Base-by-base conservation (phyloP, 2,888 invertebrate genomes). In the Syritta pipiens region DNA sequence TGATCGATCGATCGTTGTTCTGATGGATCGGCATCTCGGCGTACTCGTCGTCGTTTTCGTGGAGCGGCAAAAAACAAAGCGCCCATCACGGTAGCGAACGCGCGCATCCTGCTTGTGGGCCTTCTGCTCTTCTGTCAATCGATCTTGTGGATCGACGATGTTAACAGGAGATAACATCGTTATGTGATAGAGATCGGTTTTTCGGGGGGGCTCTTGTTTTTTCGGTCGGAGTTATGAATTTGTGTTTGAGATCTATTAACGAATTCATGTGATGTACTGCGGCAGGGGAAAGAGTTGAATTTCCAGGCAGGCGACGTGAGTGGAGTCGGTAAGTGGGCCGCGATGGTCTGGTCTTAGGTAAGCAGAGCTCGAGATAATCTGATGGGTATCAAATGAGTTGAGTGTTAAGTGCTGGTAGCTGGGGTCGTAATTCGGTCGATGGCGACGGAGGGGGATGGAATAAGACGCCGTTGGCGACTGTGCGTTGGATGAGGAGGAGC, bases 81-180 rank as follows among this genome's bases (percentile, higher is more conserved):
- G 24, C 35, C 24, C 63, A 59, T 59, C 48, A 65, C 65, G 17
- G 72, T 72, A 57, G 55, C 55, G n/a, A n/a, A n/a, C n/a, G 40
- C 32, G 26, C 24, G 67, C 62, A 72, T 72, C 62, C 74, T 79
- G 79, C 72, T 72, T 44, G 42, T 14, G 14, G 53, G 62, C 30
- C 55, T 62, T 42, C 79, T n/a, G n/a, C n/a, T n/a, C n/a, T n/a
- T n/a, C 68, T 79, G 79, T 62, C 79, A 79, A 79, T 74, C 79
- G 79, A 68, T 74, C 65, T 74, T 68, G 67, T 79, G 51, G 62
- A 68, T 65, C 76, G 30, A 69, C 51, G 37, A 71, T 77, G 76
- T 71, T 67, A 49, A 79, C 72, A 74, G 28, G 55, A 79, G 67
- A 79, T 74, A 79, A 79, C 72, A 79, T 74, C 79, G 72, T 74